These are phyloP conservation scores for Cyclargus thomasi DNA, from an alignment of 1,140 invertebrate genomes.

Conservation along the genomic window DNA sequence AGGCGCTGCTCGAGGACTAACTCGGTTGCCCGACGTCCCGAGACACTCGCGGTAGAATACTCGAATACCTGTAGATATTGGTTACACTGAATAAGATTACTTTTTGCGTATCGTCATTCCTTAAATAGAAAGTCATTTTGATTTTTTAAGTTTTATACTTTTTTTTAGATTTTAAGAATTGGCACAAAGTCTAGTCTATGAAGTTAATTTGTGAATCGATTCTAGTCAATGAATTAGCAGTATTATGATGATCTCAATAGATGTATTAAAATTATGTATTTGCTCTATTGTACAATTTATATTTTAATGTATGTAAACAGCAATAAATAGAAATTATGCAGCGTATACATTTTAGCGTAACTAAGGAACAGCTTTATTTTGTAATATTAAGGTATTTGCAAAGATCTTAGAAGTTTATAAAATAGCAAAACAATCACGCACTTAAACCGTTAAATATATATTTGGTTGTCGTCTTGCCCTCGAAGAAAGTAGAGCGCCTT, in stretches of 20 bases:
- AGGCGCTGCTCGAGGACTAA: conserved; percentile 53
- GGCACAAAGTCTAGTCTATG: conserved; percentile 6
- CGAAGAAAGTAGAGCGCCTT: no score
- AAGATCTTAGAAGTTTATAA: no score
- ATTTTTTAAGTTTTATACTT: conserved; percentile 17
- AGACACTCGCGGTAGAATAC: neutral
- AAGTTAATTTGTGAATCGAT: conserved; percentile 7
- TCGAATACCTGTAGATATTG: neutral
- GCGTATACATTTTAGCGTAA: neutral
- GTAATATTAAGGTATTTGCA: no score
- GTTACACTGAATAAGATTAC: neutral
- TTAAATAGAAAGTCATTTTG: neutral
- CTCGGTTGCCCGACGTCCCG: neutral
- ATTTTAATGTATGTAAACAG: neutral
- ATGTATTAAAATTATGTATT: neutral
- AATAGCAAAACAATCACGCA: no score
- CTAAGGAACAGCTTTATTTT: neutral
- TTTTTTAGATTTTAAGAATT: conserved; percentile 13
- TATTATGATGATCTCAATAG: conserved; percentile 3
- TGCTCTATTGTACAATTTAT: neutral
- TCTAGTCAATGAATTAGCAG: conserved; percentile 13
- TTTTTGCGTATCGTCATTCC: neutral
- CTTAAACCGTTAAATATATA: no score
- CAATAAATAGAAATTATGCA: conserved; percentile 6
- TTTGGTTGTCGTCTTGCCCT: no score